These are phyloP conservation scores for Diplodus puntazzo DNA, from an alignment of 2,797 vertebrate genomes.

Conservation along the genomic window DNA sequence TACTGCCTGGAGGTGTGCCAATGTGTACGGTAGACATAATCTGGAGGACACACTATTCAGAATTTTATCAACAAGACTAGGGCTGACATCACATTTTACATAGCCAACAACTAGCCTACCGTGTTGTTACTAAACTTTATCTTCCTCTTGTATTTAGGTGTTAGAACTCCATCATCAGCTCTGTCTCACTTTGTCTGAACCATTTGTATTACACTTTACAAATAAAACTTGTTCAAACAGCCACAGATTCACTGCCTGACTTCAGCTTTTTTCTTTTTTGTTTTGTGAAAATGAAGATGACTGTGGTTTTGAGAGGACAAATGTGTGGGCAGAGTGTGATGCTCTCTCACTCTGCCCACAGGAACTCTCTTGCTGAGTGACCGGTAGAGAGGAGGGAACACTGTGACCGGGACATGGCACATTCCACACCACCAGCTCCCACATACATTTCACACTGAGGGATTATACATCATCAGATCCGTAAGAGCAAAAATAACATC, in stretches of 20 bases:
- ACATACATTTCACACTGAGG: slow-evolving; percentile 75
- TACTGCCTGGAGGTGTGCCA: slow-evolving; percentile 23
- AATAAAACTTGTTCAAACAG: slow-evolving; percentile 35
- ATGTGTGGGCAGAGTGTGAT: slow-evolving; percentile 81
- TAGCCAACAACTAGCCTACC: not conserved
- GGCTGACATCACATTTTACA: not conserved
- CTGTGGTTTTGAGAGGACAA: slow-evolving; percentile 78
- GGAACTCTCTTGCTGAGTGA: slow-evolving; percentile 83
- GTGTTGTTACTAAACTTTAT: not conserved
- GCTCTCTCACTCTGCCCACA: slow-evolving; percentile 82
- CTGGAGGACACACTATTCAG: not conserved
- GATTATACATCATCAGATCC: slow-evolving; percentile 66
- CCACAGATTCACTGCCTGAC: slow-evolving; percentile 20
- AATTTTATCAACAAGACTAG: not conserved
- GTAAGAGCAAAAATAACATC: slow-evolving; percentile 64
- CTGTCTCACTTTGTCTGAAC: not conserved
- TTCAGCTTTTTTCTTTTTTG: slow-evolving; percentile 1
- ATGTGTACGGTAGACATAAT: slow-evolving; percentile 22
- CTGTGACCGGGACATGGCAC: slow-evolving; percentile 80
- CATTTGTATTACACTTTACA: slow-evolving; percentile 7
- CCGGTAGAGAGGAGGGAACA: slow-evolving; percentile 80
- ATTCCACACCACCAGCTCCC: slow-evolving; percentile 77
- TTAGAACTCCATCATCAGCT: not conserved
- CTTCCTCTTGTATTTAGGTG: not conserved
- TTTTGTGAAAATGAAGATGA: slow-evolving; percentile 65